phyloP scores from a whole-genome alignment of 2,113 vertebrate species.

The Larimichthys crocea region DNA sequence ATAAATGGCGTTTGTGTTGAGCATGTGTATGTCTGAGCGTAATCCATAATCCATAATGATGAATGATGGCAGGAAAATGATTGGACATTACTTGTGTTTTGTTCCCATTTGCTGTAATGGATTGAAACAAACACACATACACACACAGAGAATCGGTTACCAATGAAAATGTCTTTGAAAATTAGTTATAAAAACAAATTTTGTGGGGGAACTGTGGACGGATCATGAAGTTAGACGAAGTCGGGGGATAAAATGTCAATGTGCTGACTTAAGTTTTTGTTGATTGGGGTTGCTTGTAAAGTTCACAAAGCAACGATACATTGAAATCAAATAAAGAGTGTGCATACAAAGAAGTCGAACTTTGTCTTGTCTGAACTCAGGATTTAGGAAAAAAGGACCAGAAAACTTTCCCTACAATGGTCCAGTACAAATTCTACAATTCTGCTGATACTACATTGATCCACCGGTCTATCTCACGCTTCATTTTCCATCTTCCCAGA shows the following conservation, averaged over 20 bases:
- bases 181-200: conserved; percentile 18
- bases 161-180: conserved; percentile 33
- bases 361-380: background rate
- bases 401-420: background rate
- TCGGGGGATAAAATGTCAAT: background rate
- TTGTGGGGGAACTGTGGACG: conserved; percentile 7
- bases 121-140: conserved; percentile 29
- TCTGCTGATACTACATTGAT: too few relatives aligned
- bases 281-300: background rate
- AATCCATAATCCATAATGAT: conserved; percentile 38
- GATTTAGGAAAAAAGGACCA: background rate
- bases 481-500: too few relatives aligned
- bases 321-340: background rate
- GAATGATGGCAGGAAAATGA: conserved; percentile 51
- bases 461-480: too few relatives aligned
- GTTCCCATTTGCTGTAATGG: conserved; percentile 63
- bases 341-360: background rate
- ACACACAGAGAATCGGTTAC: background rate
- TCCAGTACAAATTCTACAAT: too few relatives aligned
- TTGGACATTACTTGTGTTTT: conserved; percentile 51
- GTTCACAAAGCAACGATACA: background rate
- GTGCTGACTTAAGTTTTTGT: background rate
- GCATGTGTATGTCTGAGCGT: conserved; percentile 17
- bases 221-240: background rate
- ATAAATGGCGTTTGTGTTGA: conserved; percentile 27